phyloP scores from a whole-genome alignment of 2,113 vertebrate genomes.

The Melospiza melodia region DNA sequence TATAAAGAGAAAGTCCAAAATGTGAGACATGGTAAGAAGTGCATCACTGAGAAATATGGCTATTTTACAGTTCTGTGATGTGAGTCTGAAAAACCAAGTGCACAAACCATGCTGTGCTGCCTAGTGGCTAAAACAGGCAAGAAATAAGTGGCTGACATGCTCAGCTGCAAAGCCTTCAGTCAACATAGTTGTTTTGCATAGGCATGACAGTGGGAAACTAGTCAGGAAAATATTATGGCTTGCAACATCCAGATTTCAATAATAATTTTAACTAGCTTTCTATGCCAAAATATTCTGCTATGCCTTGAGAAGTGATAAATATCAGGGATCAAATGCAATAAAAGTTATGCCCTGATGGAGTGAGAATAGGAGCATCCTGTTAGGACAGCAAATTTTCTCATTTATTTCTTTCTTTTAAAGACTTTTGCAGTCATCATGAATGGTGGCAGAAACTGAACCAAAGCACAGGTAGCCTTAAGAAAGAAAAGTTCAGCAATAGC shows the following conservation, averaged over 20 bases:
- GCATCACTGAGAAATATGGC: background rate
- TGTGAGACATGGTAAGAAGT: background rate
- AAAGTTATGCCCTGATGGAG: background rate
- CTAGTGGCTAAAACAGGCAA: background rate
- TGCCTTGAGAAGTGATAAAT: background rate
- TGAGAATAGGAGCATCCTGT: background rate
- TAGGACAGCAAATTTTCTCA: background rate
- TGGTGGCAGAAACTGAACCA: background rate
- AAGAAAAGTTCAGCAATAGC: background rate
- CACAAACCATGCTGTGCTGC: background rate
- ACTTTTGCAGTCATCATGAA: background rate
- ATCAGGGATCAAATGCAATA: background rate
- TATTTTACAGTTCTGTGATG: background rate
- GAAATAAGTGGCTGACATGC: background rate
- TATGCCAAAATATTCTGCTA: background rate
- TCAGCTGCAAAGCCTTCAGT: background rate
- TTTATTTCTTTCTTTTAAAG: background rate
- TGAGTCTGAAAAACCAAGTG: background rate
- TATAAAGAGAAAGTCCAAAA: background rate
- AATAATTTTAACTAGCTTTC: background rate
- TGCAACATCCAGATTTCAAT: background rate
- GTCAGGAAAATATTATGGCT: background rate
- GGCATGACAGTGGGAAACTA: background rate
- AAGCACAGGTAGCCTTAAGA: background rate
- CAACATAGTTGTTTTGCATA: background rate